phyloP scores from a whole-genome alignment of 2,113 vertebrate species.

The Ursus arctos region DNA sequence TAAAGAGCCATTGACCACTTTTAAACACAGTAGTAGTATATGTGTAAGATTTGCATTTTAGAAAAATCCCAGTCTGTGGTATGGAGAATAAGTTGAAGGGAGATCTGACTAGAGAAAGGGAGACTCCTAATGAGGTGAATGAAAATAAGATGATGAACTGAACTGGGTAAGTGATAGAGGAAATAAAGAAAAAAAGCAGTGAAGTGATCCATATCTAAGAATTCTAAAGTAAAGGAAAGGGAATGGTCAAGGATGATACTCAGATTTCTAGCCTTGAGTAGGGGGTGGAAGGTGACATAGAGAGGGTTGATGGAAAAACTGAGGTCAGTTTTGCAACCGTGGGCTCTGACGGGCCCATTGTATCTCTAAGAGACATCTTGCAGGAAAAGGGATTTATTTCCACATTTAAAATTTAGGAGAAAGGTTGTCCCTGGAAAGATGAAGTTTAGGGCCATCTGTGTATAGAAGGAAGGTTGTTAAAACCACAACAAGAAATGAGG shows the following conservation, averaged over 20 bases:
- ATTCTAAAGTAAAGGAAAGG: not conserved
- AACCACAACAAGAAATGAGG: not conserved
- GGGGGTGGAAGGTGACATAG: not conserved
- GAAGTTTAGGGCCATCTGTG: not conserved
- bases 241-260: not conserved
- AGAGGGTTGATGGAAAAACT: not conserved
- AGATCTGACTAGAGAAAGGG: not conserved
- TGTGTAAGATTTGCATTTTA: not conserved
- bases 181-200: not conserved
- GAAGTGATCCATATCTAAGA: too few species aligned
- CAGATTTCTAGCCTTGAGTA: not conserved
- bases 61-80: not conserved
- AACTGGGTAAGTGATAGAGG: not conserved
- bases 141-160: not conserved
- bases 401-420: not conserved
- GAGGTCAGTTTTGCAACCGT: not conserved
- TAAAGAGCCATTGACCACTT: not conserved
- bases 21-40: not conserved
- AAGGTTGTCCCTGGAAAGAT: not conserved
- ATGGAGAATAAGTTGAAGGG: not conserved
- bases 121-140: not conserved
- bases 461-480: not conserved
- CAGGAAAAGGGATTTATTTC: not conserved
- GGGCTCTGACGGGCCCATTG: not conserved
- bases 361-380: not conserved